Conservation (phyloP, 2,113 vertebrate genomes). For the Marmota flaviventris region DNA sequence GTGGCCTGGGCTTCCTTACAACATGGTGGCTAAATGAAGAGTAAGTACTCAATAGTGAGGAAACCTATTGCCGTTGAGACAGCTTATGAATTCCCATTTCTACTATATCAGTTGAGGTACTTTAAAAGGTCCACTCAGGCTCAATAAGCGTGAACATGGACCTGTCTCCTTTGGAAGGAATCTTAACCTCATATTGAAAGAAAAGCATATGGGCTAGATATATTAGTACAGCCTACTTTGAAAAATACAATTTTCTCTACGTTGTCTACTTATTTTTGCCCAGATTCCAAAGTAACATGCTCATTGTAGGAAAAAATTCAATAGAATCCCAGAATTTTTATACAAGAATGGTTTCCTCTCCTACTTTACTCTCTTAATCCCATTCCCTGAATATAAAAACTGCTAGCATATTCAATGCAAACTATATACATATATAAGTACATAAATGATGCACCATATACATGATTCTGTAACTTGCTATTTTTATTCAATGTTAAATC, state of each 20-base stretch:
- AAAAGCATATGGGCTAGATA: background rate
- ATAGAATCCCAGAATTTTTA: slow-evolving; percentile 60
- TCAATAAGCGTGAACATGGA: background rate
- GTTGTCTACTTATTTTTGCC: background rate
- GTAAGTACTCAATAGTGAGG: background rate
- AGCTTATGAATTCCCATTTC: background rate
- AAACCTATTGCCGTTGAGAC: background rate
- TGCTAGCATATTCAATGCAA: background rate
- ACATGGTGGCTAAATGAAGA: background rate
- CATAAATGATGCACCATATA: background rate
- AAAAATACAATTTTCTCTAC: background rate
- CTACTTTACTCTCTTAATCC: background rate
- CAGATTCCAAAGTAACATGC: background rate
- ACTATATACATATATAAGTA: background rate
- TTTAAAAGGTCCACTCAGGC: background rate
- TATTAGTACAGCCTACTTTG: background rate
- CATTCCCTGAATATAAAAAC: background rate
- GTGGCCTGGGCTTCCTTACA: background rate
- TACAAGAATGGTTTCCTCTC: slow-evolving; percentile 41
- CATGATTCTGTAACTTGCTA: background rate
- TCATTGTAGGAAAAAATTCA: slow-evolving; percentile 31
- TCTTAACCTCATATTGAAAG: background rate
- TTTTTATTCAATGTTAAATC: slow-evolving; percentile 13
- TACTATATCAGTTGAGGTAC: background rate
- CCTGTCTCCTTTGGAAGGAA: background rate